Evolutionary conservation across 92 coral and sea anemone genomes (phyloP).

Genomic region (Palythoa caribaeorum): DNA sequence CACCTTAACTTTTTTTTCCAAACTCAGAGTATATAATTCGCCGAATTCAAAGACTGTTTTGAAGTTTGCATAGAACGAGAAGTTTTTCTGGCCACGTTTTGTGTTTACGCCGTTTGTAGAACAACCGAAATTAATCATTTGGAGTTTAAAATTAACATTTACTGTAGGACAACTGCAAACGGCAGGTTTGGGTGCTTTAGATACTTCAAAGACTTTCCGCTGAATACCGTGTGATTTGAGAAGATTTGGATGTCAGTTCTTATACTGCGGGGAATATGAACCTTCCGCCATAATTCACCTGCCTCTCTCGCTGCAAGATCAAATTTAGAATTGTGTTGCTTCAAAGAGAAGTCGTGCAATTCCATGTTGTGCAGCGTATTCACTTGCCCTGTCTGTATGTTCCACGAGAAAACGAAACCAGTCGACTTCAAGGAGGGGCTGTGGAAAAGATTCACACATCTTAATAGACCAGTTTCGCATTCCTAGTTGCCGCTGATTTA

Average conservation of each 20-base stretch:
- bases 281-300: constrained; percentile 61
- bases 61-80: too few species aligned
- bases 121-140: too few species aligned
- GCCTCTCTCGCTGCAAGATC: constrained; percentile 72
- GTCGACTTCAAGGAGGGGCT: constrained; percentile 76
- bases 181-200: constrained; percentile 88
- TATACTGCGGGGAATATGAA: constrained; percentile 65
- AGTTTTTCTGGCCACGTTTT: too few species aligned
- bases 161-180: constrained; percentile 68
- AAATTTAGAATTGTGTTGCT: constrained; percentile 56
- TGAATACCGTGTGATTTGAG: constrained; percentile 89
- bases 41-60: too few species aligned
- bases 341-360: constrained; percentile 61
- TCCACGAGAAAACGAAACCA: constrained; percentile 93
- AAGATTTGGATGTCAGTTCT: constrained; percentile 73
- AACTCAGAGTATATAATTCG: too few species aligned
- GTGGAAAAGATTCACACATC: constrained; percentile 1
- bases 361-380: constrained; percentile 70
- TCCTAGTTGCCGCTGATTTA: too few species aligned
- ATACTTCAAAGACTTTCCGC: constrained; percentile 78
- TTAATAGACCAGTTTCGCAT: too few species aligned
- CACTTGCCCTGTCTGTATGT: constrained; percentile 75
- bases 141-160: not conserved
- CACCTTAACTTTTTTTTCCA: too few species aligned
- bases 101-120: too few species aligned